A percentile compares a stretch with the other conserved stretches of the same genome.
Evolutionary conservation across 2,888 invertebrate species (phyloP).

Genomic region (Hypolimnas misippus): DNA sequence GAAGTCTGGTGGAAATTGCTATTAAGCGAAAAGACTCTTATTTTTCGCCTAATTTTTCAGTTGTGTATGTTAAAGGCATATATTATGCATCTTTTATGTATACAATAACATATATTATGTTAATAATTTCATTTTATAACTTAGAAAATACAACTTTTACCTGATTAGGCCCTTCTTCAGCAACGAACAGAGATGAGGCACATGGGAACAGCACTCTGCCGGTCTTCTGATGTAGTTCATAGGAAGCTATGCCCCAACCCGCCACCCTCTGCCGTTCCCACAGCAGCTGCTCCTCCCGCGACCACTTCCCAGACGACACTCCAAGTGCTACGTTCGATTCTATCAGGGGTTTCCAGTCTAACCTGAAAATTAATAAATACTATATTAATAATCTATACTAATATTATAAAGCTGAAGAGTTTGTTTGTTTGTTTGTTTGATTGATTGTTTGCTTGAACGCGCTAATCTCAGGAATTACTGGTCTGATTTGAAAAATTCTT

Average conservation of each 20-base stretch:
- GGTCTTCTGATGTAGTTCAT: constrained; percentile 91
- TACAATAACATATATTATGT: background rate
- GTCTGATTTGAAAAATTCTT: no score
- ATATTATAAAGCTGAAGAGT: no score
- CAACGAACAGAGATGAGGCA: constrained; percentile 94
- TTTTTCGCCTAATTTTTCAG: no score
- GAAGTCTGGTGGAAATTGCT: no score
- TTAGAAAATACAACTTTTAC: no score
- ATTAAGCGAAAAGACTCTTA: no score
- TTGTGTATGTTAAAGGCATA: background rate
- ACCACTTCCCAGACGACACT: constrained; percentile 85
- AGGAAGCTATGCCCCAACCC: constrained; percentile 97
- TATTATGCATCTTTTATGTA: background rate
- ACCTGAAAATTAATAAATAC: constrained; percentile 67
- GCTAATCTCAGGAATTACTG: no score
- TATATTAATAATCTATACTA: no score
- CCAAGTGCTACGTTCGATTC: constrained; percentile 88
- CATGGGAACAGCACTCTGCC: constrained; percentile 96
- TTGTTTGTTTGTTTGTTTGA: no score
- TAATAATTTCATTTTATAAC: no score
- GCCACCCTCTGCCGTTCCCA: constrained; percentile 96
- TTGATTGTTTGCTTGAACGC: no score
- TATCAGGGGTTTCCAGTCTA: constrained; percentile 92
- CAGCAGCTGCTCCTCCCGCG: constrained; percentile 94
- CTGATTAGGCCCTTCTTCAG: constrained; percentile 76